Base-by-base conservation (phyloP, 2,797 vertebrate genomes). In the Gouania willdenowi region DNA sequence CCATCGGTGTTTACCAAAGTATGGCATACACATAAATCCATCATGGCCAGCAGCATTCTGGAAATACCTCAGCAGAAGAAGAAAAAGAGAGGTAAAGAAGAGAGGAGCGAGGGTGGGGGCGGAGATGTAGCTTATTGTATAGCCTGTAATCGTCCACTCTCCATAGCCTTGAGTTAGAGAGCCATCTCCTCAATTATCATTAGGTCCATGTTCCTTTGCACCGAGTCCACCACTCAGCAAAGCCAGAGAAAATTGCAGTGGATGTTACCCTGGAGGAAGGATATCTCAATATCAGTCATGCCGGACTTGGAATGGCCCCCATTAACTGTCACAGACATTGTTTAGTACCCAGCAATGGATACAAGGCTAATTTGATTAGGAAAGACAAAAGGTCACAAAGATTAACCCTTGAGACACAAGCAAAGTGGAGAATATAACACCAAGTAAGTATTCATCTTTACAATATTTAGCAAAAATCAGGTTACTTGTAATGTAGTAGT, bases 1-100 rank as follows among this genome's bases (percentile, higher is more conserved):
- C 75, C 79, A 72, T 80, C 61, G 20, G 77, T 83, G 78, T 85
- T 86, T 80, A 82, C 82, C 60, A 80, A 82, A 83, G 81, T 85
- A 80, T 77, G 71, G 67, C 68, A 58, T 10, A 25, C 67, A 72
- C 67, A 74, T 82, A 85, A 82, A 84, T 82, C 83, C 71, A 84
- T 82, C 75, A 48, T 55, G 66, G 69, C 83, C 47, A n/a, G 77
- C 68, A 67, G 82, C 80, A 82, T 78, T 82, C 79, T 82, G 65
- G 75, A 83, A 86, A 86, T 83, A 79, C 79, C 77, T 79, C 69
- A 53, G 68, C 50, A 49, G 46, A 65, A 26, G 21, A 43, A 46
- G 56, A 66, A 68, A 56, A 42, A 21, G 41, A 17, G 31, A 33
- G 22, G 29, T 17, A 21, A 9, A 19, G 6, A 18, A 6, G 18